Evolutionary conservation across 2,113 vertebrate species (phyloP).

Genomic region (Galemys pyrenaicus): DNA sequence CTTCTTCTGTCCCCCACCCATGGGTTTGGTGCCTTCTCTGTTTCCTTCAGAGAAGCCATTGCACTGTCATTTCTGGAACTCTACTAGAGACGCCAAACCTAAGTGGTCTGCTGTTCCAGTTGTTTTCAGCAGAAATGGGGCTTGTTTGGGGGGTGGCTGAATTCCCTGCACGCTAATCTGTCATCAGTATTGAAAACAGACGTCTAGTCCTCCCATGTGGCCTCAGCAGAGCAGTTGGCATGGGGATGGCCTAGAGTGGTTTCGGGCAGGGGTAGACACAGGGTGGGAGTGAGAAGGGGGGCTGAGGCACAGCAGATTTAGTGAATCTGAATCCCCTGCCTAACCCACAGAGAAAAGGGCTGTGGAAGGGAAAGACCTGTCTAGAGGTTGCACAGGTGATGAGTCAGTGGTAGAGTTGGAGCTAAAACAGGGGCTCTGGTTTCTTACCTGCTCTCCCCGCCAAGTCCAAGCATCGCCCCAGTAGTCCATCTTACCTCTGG

Average conservation of each 20-base stretch:
- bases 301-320: background rate
- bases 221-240: constrained; percentile 69
- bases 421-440: background rate
- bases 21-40: background rate
- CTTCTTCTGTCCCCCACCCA: background rate
- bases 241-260: constrained; percentile 52
- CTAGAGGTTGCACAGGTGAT: background rate
- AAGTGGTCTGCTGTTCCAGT: constrained; percentile 71
- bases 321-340: background rate
- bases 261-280: background rate
- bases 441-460: background rate
- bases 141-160: constrained; percentile 64
- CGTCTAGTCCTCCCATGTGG: constrained; percentile 47
- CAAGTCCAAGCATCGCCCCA: background rate
- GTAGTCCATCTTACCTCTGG: background rate
- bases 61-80: background rate
- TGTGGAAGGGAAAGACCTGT: background rate
- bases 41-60: constrained; percentile 53
- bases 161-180: constrained; percentile 74
- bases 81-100: constrained; percentile 52
- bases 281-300: background rate
- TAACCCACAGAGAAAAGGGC: constrained; percentile 16
- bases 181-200: constrained; percentile 78
- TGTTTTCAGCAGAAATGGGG: constrained; percentile 78
- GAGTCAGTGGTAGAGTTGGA: background rate